These are phyloP conservation scores for Theodoxus fluviatilis DNA, from an alignment of 2,888 invertebrate genomes.

Conservation along the genomic window DNA sequence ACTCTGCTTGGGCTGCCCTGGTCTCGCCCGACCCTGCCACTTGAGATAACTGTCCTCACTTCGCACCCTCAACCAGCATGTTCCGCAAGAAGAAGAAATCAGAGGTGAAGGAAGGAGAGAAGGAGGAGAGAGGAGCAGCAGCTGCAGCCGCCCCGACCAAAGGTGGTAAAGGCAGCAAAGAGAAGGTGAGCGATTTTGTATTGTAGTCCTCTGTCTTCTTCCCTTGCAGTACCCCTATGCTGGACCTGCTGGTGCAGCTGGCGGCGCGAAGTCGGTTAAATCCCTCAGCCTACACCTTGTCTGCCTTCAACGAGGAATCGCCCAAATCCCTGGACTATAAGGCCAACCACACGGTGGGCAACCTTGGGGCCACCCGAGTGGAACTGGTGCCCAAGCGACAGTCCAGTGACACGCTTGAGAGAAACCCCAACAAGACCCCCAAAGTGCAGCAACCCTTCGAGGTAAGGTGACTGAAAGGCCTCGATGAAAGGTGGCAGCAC, in stretches of 20 bases:
- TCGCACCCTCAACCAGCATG: no score
- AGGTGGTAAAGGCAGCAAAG: no score
- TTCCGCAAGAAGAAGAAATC: no score
- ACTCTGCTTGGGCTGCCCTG: no score
- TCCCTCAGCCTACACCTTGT: conserved; percentile 74
- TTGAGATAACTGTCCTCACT: no score
- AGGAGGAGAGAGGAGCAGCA: no score
- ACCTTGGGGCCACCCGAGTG: conserved; percentile 66
- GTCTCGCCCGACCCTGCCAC: no score
- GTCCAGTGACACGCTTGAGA: conserved; percentile 41
- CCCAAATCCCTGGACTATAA: conserved; percentile 72
- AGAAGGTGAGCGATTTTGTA: no score
- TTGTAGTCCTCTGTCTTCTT: no score
- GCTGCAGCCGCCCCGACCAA: no score
- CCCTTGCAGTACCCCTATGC: conserved; percentile 79
- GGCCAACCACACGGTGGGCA: conserved; percentile 78
- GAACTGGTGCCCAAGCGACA: conserved; percentile 68
- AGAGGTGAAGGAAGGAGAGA: no score
- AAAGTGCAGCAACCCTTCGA: conserved; percentile 70
- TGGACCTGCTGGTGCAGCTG: conserved; percentile 78
- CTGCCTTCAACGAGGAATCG: conserved; percentile 72
- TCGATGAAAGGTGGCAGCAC: no score
- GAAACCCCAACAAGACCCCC: conserved; percentile 55
- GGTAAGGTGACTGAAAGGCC: conserved; percentile 41
- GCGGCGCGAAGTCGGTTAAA: conserved; percentile 75